These are phyloP conservation scores for Homalodisca vitripennis DNA, from an alignment of 1,140 invertebrate species.

Conservation along the genomic window DNA sequence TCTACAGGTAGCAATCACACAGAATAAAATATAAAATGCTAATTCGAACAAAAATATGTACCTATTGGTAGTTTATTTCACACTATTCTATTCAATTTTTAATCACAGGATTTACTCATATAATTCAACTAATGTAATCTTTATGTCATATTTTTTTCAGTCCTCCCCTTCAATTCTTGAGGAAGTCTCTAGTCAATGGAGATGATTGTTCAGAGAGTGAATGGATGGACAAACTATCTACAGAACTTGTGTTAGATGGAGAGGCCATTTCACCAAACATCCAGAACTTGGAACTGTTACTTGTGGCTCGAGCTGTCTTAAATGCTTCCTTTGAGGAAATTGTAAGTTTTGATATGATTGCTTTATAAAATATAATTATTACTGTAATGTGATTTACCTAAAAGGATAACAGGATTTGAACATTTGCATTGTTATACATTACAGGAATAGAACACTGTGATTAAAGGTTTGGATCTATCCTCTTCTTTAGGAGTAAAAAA, in stretches of 20 bases:
- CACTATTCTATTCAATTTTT: not conserved
- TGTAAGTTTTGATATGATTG: no score
- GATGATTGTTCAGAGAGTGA: slow-evolving; percentile 47
- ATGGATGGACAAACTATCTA: slow-evolving; percentile 35
- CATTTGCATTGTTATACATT: no score
- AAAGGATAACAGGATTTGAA: no score
- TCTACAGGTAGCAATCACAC: no score
- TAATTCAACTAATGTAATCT: not conserved
- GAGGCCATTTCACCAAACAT: slow-evolving; percentile 54
- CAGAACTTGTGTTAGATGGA: slow-evolving; percentile 53
- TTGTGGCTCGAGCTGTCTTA: slow-evolving; percentile 65
- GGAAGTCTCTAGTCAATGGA: slow-evolving; percentile 37
- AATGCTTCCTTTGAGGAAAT: no score
- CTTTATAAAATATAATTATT: no score
- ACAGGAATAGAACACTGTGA: no score
- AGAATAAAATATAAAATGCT: not conserved
- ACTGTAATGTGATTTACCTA: no score
- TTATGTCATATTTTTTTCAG: slow-evolving; percentile 6
- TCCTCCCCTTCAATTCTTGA: not conserved
- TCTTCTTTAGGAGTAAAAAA: no score
- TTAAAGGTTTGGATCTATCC: no score
- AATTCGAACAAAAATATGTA: not conserved
- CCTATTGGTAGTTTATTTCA: not conserved
- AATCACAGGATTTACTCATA: not conserved
- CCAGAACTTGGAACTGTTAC: slow-evolving; percentile 62